Percentiles rank a stretch among this genome's conserved stretches.
Evolutionary conservation across 1,140 invertebrate genomes (phyloP).

Genomic region (Lineus longissimus): DNA sequence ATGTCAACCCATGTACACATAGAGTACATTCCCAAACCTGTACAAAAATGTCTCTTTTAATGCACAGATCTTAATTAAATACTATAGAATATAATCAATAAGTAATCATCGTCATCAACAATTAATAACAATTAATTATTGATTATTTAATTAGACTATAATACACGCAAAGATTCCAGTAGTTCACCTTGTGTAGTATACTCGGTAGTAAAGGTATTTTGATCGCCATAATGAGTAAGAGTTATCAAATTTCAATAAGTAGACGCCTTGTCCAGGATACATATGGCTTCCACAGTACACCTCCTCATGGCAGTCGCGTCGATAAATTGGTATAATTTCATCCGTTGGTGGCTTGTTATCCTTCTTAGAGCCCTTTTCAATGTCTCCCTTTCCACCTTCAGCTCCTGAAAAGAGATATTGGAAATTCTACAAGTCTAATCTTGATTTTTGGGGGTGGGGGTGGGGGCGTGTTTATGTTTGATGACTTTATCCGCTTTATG

Average conservation of each 20-base stretch:
- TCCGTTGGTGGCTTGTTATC: constrained; percentile 63
- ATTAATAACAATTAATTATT: too few relatives aligned
- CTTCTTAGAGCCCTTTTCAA: constrained; percentile 40
- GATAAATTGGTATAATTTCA: constrained; percentile 85
- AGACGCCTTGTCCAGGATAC: constrained; percentile 92
- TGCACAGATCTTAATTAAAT: too few relatives aligned
- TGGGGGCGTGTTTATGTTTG: too few relatives aligned
- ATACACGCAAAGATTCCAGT: neutral
- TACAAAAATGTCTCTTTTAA: too few relatives aligned
- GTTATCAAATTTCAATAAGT: constrained; percentile 99
- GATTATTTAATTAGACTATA: too few relatives aligned
- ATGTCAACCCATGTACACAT: too few relatives aligned
- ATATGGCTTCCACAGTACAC: constrained; percentile 95
- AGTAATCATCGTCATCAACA: too few relatives aligned
- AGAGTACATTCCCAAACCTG: too few relatives aligned
- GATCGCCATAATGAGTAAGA: constrained; percentile 98
- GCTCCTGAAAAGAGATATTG: neutral
- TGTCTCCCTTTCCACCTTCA: constrained; percentile 30
- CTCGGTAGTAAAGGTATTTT: constrained; percentile 97
- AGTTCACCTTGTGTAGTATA: constrained; percentile 78
- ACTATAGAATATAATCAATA: too few relatives aligned
- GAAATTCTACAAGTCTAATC: too few relatives aligned
- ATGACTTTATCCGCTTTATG: too few relatives aligned
- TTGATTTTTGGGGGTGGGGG: too few relatives aligned
- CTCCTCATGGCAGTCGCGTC: constrained; percentile 93